These are phyloP conservation scores for Bothrops jararaca DNA, from an alignment of 2,113 vertebrate species.

Conservation along the genomic window DNA sequence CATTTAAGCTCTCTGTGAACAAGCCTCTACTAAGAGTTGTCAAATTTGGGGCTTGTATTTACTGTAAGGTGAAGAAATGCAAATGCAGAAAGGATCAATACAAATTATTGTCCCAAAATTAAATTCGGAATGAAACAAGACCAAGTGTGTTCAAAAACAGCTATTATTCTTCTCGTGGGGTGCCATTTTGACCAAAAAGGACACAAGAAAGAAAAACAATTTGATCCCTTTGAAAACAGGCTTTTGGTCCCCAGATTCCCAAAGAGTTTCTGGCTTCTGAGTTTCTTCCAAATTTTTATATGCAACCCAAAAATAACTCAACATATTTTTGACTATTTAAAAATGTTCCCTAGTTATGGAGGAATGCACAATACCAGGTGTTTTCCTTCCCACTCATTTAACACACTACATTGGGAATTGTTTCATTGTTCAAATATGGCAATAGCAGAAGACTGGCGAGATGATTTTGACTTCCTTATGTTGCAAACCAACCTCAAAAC, in stretches of 20 bases:
- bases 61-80: neutral
- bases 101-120: neutral
- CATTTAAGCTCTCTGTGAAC: neutral
- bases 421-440: neutral
- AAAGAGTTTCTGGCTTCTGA: neutral
- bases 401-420: conserved; percentile 8
- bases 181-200: neutral
- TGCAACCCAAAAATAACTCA: neutral
- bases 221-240: neutral
- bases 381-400: neutral
- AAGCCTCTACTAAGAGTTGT: neutral
- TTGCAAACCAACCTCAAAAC: neutral
- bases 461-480: conserved; percentile 18
- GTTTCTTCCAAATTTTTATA: neutral
- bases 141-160: neutral
- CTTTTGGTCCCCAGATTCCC: neutral
- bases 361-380: neutral
- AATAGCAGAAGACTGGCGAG: conserved; percentile 8
- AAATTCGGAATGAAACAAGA: neutral
- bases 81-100: neutral
- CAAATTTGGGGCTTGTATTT: neutral
- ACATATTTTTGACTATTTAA: neutral
- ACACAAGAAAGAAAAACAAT: neutral
- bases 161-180: neutral
- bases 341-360: neutral